Conservation (phyloP, 2,888 invertebrate genomes). For the Stenchaetothrips biformis region DNA sequence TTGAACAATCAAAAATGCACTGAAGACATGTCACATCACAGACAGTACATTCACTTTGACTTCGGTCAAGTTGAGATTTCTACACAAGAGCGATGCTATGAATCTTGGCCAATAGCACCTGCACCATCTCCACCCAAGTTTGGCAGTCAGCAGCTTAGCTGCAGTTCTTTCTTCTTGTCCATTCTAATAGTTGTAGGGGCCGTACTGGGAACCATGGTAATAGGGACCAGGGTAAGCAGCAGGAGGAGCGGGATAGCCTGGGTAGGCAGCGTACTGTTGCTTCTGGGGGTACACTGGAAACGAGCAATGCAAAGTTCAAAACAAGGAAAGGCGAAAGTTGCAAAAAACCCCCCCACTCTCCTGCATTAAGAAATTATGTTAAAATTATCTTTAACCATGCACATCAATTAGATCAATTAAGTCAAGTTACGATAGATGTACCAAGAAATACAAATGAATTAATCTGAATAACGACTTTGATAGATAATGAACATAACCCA, state of each 20-base stretch:
- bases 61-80: not conserved
- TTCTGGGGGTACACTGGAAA: slow-evolving; percentile 87
- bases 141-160: not conserved
- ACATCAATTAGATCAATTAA: not conserved
- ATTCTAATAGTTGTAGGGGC: slow-evolving; percentile 79
- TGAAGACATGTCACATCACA: slow-evolving; percentile 7
- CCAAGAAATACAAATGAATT: not conserved
- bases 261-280: slow-evolving; percentile 81
- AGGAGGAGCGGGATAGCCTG: slow-evolving; percentile 74
- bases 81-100: not conserved
- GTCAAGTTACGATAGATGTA: not conserved
- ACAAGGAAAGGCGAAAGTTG: slow-evolving; percentile 31
- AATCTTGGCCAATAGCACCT: not conserved
- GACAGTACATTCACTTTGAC: slow-evolving; percentile 7
- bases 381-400: not conserved
- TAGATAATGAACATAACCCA: not conserved
- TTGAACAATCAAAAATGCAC: not conserved
- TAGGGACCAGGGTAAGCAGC: slow-evolving; percentile 84
- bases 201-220: slow-evolving; percentile 85
- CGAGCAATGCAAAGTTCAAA: slow-evolving; percentile 38
- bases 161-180: not conserved
- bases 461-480: not conserved
- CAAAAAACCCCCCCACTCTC: not conserved
- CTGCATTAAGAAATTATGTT: not conserved
- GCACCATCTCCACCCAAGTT: not conserved